Evolutionary conservation across 2,888 invertebrate genomes (phyloP).

Genomic region (Pollenia labialis): DNA sequence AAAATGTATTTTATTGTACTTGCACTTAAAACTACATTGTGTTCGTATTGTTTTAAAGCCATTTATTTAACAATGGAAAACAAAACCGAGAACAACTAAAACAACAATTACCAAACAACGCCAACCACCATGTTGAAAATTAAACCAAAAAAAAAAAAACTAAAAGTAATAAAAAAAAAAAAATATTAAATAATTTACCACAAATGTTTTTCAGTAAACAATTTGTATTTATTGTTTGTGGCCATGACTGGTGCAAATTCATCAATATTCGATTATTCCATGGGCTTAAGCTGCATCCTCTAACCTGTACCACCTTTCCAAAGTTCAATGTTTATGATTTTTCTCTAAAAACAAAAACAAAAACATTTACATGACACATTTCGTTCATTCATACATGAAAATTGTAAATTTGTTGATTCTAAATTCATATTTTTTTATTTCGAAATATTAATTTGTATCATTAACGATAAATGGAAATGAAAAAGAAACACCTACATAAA

Average conservation of each 20-base stretch:
- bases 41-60: conserved; percentile 15
- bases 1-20: not conserved
- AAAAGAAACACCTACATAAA: not conserved
- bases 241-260: conserved; percentile 35
- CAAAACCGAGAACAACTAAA: conserved; percentile 27
- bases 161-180: conserved; percentile 1
- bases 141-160: conserved; percentile 10
- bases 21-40: not conserved
- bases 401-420: not conserved
- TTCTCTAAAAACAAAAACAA: not conserved
- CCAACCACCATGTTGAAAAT: conserved; percentile 9
- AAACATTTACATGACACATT: not conserved
- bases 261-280: conserved; percentile 21
- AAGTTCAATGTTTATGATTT: not conserved
- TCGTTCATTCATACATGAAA: not conserved
- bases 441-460: conserved; percentile 8
- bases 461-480: not conserved
- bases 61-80: conserved; percentile 46
- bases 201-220: conserved; percentile 63
- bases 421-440: not conserved
- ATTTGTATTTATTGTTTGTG: conserved; percentile 12
- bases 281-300: not conserved
- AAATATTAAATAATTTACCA: conserved; percentile 52
- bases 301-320: not conserved
- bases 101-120: conserved; percentile 13